Base-by-base conservation (phyloP, 1,140 invertebrate species). In the Bombus vancouverensis region DNA sequence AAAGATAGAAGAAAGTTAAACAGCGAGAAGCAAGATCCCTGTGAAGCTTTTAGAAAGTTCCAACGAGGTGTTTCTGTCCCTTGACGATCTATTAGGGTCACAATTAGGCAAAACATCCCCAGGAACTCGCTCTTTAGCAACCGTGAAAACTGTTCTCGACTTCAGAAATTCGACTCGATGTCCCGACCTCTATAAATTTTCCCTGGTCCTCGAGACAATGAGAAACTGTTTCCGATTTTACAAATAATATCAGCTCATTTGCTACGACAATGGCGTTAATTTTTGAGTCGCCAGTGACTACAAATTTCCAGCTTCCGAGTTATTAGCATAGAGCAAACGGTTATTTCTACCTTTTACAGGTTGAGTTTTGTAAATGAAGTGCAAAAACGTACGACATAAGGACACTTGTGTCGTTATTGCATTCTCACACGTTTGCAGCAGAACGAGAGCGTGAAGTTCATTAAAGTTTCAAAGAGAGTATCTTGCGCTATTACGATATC, bases 1-100 rank as follows among this genome's bases (percentile, higher is more conserved):
- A 81, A 74, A 85, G 84, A 81, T 75, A 75, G 70, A 81, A 70
- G 78, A 85, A 81, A 81, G 84, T 85, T 74, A 81, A 85, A 81
- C 78, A 68, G 6, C 70, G 57, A 42, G 75, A 22, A 18, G n/a
- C 70, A 28, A 18, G 28, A 57, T 62, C n/a, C 71, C 44, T n/a
- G 59, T 59, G 71, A 81, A 66, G 25, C 42, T 34, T 75, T 81
- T 81, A 44, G 78, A 74, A 85, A 85, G 84, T 85, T 81, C n/a
- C n/a, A 74, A 57, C 71, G 32, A 68, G 37, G n/a, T 28, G 78
- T 57, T 80, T 68, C 65, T 32, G 65, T 70, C 47, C 82, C 74
- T 42, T 44, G 68, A 53, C 77, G 57, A 72, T 73, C 83, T 80
- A 73, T 85, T 85, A 85, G 83, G 68, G 13, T 42, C 77, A 39